Conservation (phyloP, 2,888 invertebrate species). For the Hydrotaea cyrtoneurina region DNA sequence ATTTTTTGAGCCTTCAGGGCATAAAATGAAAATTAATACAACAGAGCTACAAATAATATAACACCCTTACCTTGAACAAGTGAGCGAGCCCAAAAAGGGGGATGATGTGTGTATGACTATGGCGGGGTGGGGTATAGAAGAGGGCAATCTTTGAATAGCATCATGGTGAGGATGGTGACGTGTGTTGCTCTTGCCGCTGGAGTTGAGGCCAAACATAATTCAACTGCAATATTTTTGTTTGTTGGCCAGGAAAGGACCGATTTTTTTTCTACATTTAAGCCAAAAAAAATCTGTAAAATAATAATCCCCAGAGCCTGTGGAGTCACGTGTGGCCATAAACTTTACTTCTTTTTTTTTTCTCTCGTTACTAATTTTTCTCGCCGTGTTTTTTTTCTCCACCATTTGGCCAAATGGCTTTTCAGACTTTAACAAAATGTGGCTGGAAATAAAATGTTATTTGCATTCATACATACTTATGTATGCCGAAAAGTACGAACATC, state of each 20-base stretch:
- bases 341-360: conserved; percentile 45
- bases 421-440: conserved; percentile 21
- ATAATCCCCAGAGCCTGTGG: conserved; percentile 68
- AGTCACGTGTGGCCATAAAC: conserved; percentile 69
- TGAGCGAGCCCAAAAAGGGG: not conserved
- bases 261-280: conserved; percentile 40
- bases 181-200: not conserved
- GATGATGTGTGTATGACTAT: not conserved
- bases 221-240: conserved; percentile 45
- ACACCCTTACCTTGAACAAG: conserved; percentile 56
- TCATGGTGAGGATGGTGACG: conserved; percentile 33
- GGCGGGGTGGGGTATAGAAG: not conserved
- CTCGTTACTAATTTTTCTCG: conserved; percentile 58
- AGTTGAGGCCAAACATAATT: conserved; percentile 51
- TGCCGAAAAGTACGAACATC: conserved; percentile 42
- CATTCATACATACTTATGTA: too few relatives aligned
- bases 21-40: conserved; percentile 66
- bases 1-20: conserved; percentile 57
- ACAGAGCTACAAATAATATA: conserved; percentile 64
- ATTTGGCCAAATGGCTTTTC: conserved; percentile 33
- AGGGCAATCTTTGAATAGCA: not conserved
- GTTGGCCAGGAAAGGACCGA: conserved; percentile 22
- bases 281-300: conserved; percentile 67
- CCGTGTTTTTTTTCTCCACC: conserved; percentile 23
- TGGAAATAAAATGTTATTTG: conserved; percentile 50